A percentile compares a stretch with the other conserved stretches of the same genome.
These are phyloP conservation scores for Carettochelys insculpta DNA, from an alignment of 2,113 vertebrate genomes.

Conservation along the genomic window DNA sequence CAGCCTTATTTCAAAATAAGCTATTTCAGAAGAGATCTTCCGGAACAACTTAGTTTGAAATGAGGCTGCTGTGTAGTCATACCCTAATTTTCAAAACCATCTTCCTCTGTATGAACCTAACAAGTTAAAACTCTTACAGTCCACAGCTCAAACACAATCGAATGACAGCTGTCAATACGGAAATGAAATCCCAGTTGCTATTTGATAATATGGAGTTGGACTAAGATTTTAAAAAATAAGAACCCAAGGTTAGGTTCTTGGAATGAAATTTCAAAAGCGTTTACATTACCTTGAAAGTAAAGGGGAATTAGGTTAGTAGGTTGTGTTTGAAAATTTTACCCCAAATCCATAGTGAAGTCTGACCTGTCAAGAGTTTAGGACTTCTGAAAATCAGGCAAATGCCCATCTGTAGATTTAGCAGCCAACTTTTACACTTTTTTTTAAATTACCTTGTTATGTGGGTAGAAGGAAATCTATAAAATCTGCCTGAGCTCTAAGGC, in stretches of 20 bases:
- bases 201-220: neutral
- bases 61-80: no score
- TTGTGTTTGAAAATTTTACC: neutral
- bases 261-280: neutral
- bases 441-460: neutral
- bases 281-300: neutral
- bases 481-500: slow-evolving; percentile 20
- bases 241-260: neutral
- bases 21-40: no score
- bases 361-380: neutral
- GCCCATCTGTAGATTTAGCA: neutral
- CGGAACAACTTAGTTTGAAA: no score
- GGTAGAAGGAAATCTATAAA: neutral
- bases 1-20: no score
- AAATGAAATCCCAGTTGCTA: accelerated
- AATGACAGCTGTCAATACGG: neutral
- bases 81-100: neutral
- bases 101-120: neutral
- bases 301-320: accelerated
- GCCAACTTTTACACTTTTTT: neutral
- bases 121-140: neutral
- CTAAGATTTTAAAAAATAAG: neutral
- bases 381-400: neutral
- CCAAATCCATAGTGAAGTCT: neutral
- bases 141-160: neutral